phyloP scores from a whole-genome alignment of 2,888 invertebrate genomes.

The Monopis laevigella region DNA sequence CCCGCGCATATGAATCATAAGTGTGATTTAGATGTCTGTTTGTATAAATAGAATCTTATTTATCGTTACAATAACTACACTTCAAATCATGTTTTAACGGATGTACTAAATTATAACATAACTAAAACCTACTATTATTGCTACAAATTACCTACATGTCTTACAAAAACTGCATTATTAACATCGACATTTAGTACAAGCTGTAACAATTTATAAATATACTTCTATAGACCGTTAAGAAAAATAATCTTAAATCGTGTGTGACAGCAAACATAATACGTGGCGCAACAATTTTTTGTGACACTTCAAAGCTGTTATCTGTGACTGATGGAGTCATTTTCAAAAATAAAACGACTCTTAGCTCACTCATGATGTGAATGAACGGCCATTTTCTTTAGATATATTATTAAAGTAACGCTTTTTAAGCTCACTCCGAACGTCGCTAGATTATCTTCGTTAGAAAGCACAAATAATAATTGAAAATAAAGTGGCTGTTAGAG shows the following conservation, averaged over 20 bases:
- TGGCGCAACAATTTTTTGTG: conserved; percentile 42
- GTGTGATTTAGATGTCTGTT: no score
- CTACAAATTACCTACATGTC: conserved; percentile 18
- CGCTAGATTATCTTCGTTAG: conserved; percentile 42
- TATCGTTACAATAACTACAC: no score
- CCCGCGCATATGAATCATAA: no score
- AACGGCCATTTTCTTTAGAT: conserved; percentile 52
- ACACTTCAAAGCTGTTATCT: conserved; percentile 45
- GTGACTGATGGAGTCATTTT: conserved; percentile 61
- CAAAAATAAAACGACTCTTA: conserved; percentile 59
- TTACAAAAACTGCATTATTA: neutral
- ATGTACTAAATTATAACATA: no score
- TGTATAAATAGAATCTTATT: no score
- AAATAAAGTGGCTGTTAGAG: conserved; percentile 48
- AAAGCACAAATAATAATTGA: conserved; percentile 55
- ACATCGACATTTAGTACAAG: conserved; percentile 20
- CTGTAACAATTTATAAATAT: conserved; percentile 35
- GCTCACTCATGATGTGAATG: conserved; percentile 36
- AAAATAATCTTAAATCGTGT: no score
- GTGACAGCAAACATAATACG: conserved; percentile 46
- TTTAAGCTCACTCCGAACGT: conserved; percentile 30
- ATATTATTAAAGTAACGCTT: conserved; percentile 55
- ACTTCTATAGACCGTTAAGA: no score
- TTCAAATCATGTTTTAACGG: no score
- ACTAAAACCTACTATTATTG: no score